phyloP scores from a whole-genome alignment of 2,113 vertebrate species.

The Myrmecophaga tridactyla region DNA sequence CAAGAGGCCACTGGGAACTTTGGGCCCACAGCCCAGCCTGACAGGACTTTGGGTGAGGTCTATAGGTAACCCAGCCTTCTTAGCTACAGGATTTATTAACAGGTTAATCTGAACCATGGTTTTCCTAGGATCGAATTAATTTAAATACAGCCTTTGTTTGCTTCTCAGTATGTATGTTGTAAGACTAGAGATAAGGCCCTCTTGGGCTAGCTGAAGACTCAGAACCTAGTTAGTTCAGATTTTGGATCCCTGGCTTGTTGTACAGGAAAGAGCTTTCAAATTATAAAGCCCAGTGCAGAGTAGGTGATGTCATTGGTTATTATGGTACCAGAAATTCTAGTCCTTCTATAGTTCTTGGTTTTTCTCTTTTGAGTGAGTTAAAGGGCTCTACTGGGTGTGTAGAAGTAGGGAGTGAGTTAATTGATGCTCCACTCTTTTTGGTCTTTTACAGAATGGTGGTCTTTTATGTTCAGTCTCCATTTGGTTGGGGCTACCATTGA shows the following conservation, averaged over 20 bases:
- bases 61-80: not conserved
- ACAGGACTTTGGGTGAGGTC: not conserved
- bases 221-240: slow-evolving; percentile 10
- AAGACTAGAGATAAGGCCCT: not conserved
- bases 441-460: not conserved
- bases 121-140: slow-evolving; percentile 10
- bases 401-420: not conserved
- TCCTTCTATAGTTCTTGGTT: not conserved
- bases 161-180: not conserved
- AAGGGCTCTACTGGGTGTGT: not conserved
- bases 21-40: not conserved
- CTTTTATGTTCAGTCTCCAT: not conserved
- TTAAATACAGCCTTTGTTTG: slow-evolving; percentile 8
- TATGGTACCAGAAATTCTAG: not conserved
- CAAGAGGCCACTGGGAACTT: not conserved
- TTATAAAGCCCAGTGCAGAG: not conserved
- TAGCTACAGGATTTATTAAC: not conserved
- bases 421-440: not conserved
- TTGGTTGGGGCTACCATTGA: not conserved
- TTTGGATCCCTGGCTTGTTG: not conserved
- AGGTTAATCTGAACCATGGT: not conserved
- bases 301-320: not conserved
- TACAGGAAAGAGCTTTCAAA: not conserved
- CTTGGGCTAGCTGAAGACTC: not conserved
- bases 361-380: not conserved